phyloP scores from a whole-genome alignment of 2,888 invertebrate species.

The Agrenia bidenticulata region DNA sequence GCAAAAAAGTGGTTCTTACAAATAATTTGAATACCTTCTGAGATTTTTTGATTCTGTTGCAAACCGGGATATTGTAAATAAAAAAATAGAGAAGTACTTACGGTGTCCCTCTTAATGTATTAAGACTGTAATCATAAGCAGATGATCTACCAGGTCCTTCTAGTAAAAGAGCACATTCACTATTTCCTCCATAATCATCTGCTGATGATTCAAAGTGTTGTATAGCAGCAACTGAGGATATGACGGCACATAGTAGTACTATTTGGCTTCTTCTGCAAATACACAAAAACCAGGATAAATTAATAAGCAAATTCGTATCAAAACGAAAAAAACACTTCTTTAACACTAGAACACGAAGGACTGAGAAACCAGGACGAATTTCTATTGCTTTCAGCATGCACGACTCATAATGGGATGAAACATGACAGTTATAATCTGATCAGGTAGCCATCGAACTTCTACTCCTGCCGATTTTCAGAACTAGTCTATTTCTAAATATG shows the following conservation, averaged over 20 bases:
- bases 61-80: neutral
- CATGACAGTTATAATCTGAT: too few species aligned
- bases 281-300: neutral
- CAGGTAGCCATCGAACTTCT: too few species aligned
- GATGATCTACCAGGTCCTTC: conserved; percentile 76
- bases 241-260: conserved; percentile 43
- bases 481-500: too few species aligned
- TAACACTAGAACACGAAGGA: too few species aligned
- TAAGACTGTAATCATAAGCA: conserved; percentile 80
- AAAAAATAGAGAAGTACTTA: conserved; percentile 61
- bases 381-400: too few species aligned
- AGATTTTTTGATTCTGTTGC: conserved; percentile 4
- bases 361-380: too few species aligned
- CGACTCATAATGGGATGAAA: too few species aligned
- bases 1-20: too few species aligned
- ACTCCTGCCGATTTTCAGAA: too few species aligned
- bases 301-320: too few species aligned
- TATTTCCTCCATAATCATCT: conserved; percentile 55
- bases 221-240: conserved; percentile 40
- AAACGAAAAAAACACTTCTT: too few species aligned
- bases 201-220: conserved; percentile 46
- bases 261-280: conserved; percentile 52
- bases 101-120: conserved; percentile 72
- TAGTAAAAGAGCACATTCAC: conserved; percentile 68
- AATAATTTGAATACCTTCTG: too few species aligned